Base-by-base conservation (phyloP, 1,140 invertebrate species). In the Drosophila azteca region DNA sequence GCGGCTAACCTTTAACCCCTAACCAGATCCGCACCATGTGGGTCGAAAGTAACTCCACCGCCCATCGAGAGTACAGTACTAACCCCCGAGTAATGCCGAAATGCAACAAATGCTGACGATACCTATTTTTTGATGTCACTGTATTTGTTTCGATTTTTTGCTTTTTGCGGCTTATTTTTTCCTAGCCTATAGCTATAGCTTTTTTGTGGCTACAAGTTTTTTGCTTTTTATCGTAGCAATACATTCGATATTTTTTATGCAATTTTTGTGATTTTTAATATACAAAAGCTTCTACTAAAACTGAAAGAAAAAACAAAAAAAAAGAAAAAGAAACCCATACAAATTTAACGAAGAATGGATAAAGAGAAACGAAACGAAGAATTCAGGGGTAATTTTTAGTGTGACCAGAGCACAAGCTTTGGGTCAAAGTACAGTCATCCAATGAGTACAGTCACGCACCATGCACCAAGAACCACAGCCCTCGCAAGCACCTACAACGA, bases 91-190 rank as follows among this genome's bases (percentile, higher is more conserved):
- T 13, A 35, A 35, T 39, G 48, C 52, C 64, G 58, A 65, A 48
- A 50, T 58, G 55, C 66, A 49, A 66, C 55, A 61, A 61, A 58
- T 65, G 65, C 51, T 68, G 68, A 71, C 55, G 29, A 70, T 58
- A 53, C 52, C 59, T 53, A 39, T 59, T 65, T 65, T 75, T 75
- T 77, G 72, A 70, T 59, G 54, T 61, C 72, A 76, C 64, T 39
- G 43, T 59, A 58, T 74, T 74, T 74, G 72, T 65, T 35, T 11
- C 17, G 20, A 45, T 77, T 50, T 74, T 85, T 85, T 81, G 77
- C 81, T 85, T 85, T 85, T 85, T 78, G 78, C 73, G 67, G 82
- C 80, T 83, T 84, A 53, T 60, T 68, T 60, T 68, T 73, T 45
- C 39, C 48, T 51, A 58, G 41, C 41, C 35, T 39, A 39, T 13